Percentiles rank a stretch among this genome's conserved stretches.
Conservation (phyloP, 2,888 invertebrate species). For the Disparrhopalites patrizii region DNA sequence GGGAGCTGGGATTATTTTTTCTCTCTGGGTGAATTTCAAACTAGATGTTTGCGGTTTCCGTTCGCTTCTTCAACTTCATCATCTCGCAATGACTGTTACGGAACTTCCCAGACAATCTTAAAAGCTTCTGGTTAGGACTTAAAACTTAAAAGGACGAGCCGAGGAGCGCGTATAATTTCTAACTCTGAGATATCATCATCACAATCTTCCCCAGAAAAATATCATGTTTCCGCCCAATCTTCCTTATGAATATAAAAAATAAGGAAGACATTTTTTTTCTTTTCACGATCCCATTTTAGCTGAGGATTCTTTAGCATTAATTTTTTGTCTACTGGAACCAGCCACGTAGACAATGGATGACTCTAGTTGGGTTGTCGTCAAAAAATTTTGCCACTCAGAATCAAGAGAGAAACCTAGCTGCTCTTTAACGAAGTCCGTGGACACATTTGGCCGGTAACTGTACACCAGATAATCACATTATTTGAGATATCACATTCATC, state of each 20-base stretch:
- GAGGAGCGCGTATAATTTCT: no score
- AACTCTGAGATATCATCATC: no score
- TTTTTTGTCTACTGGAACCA: slow-evolving; percentile 45
- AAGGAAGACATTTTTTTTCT: no score
- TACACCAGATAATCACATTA: slow-evolving; percentile 35
- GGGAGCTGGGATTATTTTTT: no score
- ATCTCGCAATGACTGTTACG: no score
- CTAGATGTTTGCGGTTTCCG: no score
- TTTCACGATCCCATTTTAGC: slow-evolving; percentile 31
- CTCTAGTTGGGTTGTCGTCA: slow-evolving; percentile 46
- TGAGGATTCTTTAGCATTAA: slow-evolving; percentile 47
- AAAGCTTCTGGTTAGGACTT: background rate
- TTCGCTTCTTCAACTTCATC: no score
- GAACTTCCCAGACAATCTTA: no score
- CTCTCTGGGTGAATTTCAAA: no score
- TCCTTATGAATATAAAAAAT: background rate
- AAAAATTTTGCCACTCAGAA: slow-evolving; percentile 46
- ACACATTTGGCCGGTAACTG: slow-evolving; percentile 47
- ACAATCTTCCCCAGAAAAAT: background rate
- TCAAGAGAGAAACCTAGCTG: slow-evolving; percentile 46
- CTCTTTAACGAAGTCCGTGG: slow-evolving; percentile 45
- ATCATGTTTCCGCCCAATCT: background rate
- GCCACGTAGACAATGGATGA: slow-evolving; percentile 47
- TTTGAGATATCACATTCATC: background rate
- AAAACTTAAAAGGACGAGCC: no score